phyloP scores from a whole-genome alignment of 37 sponge, comb jelly and placozoan species.

The Ianthella basta region DNA sequence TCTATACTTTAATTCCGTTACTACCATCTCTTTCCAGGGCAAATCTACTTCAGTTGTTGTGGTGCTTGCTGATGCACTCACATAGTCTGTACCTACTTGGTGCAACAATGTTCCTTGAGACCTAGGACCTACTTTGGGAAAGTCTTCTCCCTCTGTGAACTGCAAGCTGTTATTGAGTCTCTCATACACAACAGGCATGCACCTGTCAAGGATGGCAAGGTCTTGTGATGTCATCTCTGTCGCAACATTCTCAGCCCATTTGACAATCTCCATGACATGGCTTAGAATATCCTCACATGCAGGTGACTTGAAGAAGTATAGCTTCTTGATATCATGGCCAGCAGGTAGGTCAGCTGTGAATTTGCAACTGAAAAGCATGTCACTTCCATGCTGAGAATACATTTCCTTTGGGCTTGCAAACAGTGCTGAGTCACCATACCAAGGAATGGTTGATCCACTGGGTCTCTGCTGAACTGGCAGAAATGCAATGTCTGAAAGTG shows the following conservation, averaged over 20 bases:
- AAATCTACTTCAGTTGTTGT: background rate
- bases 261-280: constrained; percentile 25
- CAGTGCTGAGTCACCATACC: constrained; percentile 4
- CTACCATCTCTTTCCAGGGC: background rate
- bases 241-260: background rate
- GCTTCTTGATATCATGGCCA: background rate
- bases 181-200: constrained; percentile 37
- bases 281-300: constrained; percentile 1
- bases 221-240: background rate
- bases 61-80: too few relatives aligned
- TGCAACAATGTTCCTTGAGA: too few relatives aligned
- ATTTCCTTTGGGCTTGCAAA: constrained; percentile 30
- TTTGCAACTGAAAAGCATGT: constrained; percentile 31
- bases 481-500: constrained; percentile 35
- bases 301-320: constrained; percentile 20
- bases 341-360: constrained; percentile 17
- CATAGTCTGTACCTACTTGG: too few relatives aligned
- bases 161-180: background rate
- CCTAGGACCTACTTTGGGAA: too few relatives aligned
- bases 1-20: background rate
- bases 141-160: too few relatives aligned
- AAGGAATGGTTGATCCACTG: constrained; percentile 36
- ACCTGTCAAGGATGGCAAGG: background rate
- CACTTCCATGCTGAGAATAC: background rate
- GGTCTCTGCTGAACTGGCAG: constrained; percentile 33